Base-by-base conservation (phyloP, 2,797 vertebrate genomes). In the Leucoraja ocellata region DNA sequence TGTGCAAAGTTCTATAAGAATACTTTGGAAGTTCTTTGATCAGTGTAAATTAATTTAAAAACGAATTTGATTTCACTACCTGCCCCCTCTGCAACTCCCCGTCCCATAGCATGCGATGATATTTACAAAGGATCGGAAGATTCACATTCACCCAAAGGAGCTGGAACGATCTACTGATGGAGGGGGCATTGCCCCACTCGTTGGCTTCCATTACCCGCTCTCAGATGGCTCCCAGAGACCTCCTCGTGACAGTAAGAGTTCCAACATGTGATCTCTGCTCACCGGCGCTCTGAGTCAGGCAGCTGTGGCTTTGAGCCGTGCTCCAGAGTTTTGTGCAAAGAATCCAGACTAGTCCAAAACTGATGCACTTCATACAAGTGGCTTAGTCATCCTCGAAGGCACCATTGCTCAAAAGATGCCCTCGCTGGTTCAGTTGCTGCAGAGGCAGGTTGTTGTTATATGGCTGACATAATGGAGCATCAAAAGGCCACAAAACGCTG, bases 101-200 rank as follows among this genome's bases (percentile, higher is more conserved):
- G 18, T 18, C 84, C 61, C 36, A 63, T 65, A 88, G 84, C 61
- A 88, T 9, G 63, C 61, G 21, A 18, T 88, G 84, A 68, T 88
- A 88, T 88, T 88, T 65, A 88, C 84, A 88, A 88, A 88, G 84
- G 63, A 88, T 0, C 65, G 68, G 84, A 88, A 23, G 61, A 68
- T 88, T 21, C 68, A 36, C 61, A 68, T 88, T 65, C 61, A 68
- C 14, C 14, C 84, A 36, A 88, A 68, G 9, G 16, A 88, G 18
- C 14, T 88, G 84, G 21, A 36, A 68, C 14, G 6, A 3, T 6
- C 13, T n/a, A n/a, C 61, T 36, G n/a, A 21, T 21, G 14, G 84
- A 36, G 61, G 8, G 14, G n/a, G 36, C 1, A 10, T 68, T 36
- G 14, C 3, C 4, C 7, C 61, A 21, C 63, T 36, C 1, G n/a